Evolutionary conservation across 2,113 vertebrate species (phyloP), one percentile per base, ranked within the genome.

Genomic region (Saccopteryx bilineata): DNA sequence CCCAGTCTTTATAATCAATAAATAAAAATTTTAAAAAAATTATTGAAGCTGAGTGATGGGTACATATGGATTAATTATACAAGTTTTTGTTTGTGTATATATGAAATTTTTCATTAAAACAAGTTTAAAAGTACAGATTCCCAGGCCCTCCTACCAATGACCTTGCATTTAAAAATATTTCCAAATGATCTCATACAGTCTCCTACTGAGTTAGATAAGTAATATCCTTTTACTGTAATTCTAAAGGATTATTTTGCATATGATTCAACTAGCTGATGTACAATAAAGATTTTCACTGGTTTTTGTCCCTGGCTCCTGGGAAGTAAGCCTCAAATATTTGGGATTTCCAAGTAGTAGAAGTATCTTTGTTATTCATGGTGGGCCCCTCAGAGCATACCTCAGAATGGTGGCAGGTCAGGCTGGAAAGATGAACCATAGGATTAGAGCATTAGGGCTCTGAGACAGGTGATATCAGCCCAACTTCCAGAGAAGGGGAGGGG

Each of bases 131-230:
- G 46, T 88, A 84, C 10, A 60, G 31, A 80, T 54, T 80, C 63
- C 46, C 23, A 85, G 61, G 74, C 11, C 23, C 48, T 96, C 71
- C 48, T 88, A 82, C 63, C 31, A 56, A 23, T 75, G n/a, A 61
- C 4, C 19, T 56, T 89, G 52, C 52, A 88, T 75, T 79, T 88
- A 54, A 56, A 95, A 85, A 33, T 66, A 72, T 56, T 68, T 63
- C 75, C 58, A 87, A 83, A 65, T 96, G 86, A 90, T 65, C 60
- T 87, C 52, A 68, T 60, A 92, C 1, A 87, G 31, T 79, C 21
- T 79, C 46, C 75, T 94, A 93, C 63, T 89, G 50, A 74, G 58
- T 90, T 90, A 86, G n/a, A 56, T 81, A n/a, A 76, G 13, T 75
- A 69, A 65, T 82, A 52, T 65, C 24, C 10, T 90, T 87, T 65